Base-by-base conservation (phyloP, 2,888 invertebrate species). In the Drosophila mayaguana region DNA sequence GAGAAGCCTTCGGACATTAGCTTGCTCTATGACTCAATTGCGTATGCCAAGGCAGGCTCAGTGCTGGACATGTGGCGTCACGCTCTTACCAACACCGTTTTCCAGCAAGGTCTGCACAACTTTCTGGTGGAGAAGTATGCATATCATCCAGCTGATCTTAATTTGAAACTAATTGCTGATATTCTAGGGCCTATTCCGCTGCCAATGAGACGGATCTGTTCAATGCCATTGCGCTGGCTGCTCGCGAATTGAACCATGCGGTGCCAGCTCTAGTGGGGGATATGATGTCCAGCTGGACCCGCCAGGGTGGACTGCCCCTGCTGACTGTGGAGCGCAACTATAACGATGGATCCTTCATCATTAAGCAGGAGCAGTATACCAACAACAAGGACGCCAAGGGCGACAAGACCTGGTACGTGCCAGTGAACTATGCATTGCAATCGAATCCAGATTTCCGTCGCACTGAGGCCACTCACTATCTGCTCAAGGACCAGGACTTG, bases 1-100 rank as follows among this genome's bases (percentile, higher is more conserved):
- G 95, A 96, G 34, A 95, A 96, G 88, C 97, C 97, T 0, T 95
- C 95, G 65, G 97, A 97, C 92, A 97, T 98, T 57, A 95, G 95
- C 56, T 95, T 96, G 76, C 96, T 97, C 16, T 97, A 97, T 81
- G 97, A 97, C 89, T 94, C 95, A 54, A 97, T 98, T 78, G 97
- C 97, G 0, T 98, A 98, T 90, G 95, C 95, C 42, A 98, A 98
- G 95, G 97, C 97, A 16, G 96, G 97, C 11, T 96, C 97, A 0
- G 91, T 92, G 4, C 46, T 92, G n/a, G 70, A 83, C 65, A 92
- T 92, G 92, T 92, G 91, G 91, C 89, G 90, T 36, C 61, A 90
- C 65, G 92, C 92, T 0, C 53, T 92, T 18, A 89, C 89, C 51
- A 85, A 92, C 34, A 73, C 63, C 14, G 88, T 92, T n/a, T 92